A percentile compares a stretch with the other conserved stretches of the same genome.
phyloP scores from a whole-genome alignment of 2,113 vertebrate genomes.

The Irena cyanogastra region DNA sequence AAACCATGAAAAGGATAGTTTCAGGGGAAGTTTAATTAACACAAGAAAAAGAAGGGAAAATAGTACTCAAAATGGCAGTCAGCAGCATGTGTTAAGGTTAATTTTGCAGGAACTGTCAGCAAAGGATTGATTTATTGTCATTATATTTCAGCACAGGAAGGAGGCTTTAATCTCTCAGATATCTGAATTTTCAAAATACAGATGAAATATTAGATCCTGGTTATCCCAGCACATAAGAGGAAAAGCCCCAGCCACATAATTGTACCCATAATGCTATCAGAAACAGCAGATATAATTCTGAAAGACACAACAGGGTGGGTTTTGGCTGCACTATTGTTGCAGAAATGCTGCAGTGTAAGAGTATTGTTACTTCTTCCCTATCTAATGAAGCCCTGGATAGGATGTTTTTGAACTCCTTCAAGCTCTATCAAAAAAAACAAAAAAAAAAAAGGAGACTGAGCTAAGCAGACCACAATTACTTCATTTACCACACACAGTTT shows the following conservation, averaged over 20 bases:
- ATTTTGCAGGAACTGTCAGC: background rate
- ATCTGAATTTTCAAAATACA: background rate
- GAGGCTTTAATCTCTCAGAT: background rate
- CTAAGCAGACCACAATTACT: constrained; percentile 1
- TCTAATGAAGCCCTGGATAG: background rate
- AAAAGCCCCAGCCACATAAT: background rate
- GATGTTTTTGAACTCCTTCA: background rate
- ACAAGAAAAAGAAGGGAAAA: background rate
- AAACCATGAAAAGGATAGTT: background rate
- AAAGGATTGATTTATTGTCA: background rate
- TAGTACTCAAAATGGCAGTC: background rate
- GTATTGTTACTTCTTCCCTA: background rate
- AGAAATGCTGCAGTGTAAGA: background rate
- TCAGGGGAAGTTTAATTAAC: background rate
- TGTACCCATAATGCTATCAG: background rate
- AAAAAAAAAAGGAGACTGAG: too few species aligned
- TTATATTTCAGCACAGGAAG: background rate
- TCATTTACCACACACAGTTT: background rate
- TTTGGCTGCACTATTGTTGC: background rate
- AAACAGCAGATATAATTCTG: background rate
- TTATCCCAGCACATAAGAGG: background rate
- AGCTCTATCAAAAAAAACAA: background rate
- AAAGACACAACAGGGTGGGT: background rate
- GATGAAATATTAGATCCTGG: background rate
- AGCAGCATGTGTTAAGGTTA: background rate